Base-by-base conservation (phyloP, 2,797 vertebrate genomes). In the Gila robusta region DNA sequence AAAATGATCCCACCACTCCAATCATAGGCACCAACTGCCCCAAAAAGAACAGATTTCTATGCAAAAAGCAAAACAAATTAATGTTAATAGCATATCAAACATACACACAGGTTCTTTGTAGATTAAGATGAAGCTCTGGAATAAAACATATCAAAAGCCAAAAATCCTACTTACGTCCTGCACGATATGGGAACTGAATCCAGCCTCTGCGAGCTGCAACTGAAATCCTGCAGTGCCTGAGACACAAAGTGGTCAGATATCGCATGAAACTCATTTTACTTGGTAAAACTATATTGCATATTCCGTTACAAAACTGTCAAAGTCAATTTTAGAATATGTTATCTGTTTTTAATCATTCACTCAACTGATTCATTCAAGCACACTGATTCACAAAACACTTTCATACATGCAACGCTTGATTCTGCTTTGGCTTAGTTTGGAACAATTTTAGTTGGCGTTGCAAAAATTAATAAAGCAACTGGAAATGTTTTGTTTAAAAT, bases 1-100 rank as follows among this genome's bases (percentile, higher is more conserved):
- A 96, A 49, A 71, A 97, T 82, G 11, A 93, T 72, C 0, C 95
- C 96, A n/a, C 96, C 96, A 0, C 94, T 95, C 96, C 96, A 96
- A 87, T 95, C 94, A 35, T 94, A 95, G 62, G 96, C 94, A 4
- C 96, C 96, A 0, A 96, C 95, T 0, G 94, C 91, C 1, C 96
- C 96, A 14, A 96, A 93, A 64, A 96, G 91, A 39, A 95, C 71
- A 23, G 92, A 79, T 10, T 84, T 79, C 94, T 97, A 92, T 69
- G 91, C 76, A 67, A 39, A 77, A 0, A 39, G 56, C 10, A 32
- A 64, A 66, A 74, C 5, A 44, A 62, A 21, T 10, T 0, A n/a
- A 35, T 47, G 16, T n/a, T 26, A 39, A 35, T 47, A 70, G 12
- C n/a, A 17, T 41, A 17, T 41, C 1, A 23, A 23, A 76, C 47